A percentile compares a stretch with the other conserved stretches of the same genome.
These are phyloP conservation scores for Bufo gargarizans DNA, from an alignment of 2,113 vertebrate genomes.

Conservation along the genomic window DNA sequence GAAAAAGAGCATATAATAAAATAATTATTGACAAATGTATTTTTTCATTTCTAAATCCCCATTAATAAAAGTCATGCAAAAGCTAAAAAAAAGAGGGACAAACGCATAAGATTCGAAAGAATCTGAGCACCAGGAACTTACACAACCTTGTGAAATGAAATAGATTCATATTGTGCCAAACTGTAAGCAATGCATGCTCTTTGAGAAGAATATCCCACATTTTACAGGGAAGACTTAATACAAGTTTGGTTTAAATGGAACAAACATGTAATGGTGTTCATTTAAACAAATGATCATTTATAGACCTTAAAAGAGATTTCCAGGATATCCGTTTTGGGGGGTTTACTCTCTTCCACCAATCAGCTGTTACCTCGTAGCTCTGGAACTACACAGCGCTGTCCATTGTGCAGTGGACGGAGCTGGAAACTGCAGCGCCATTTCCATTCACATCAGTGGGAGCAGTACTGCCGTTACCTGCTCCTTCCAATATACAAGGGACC, in stretches of 20 bases:
- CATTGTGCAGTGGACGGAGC: too few species aligned
- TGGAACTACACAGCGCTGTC: too few species aligned
- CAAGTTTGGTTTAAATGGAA: background rate
- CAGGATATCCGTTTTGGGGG: too few species aligned
- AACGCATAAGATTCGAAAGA: background rate
- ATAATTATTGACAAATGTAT: constrained; percentile 10
- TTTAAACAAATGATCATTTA: too few species aligned
- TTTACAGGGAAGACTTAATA: constrained; percentile 17
- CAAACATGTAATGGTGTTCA: background rate
- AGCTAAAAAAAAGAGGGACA: background rate
- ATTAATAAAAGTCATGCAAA: background rate
- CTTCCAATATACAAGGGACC: too few species aligned
- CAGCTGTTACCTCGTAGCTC: too few species aligned
- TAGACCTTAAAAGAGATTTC: background rate
- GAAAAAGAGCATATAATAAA: background rate
- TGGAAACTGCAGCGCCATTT: too few species aligned
- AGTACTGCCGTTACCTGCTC: too few species aligned
- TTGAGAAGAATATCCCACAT: background rate
- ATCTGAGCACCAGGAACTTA: background rate
- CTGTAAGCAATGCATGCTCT: background rate
- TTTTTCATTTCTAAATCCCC: background rate
- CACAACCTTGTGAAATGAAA: background rate
- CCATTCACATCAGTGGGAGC: too few species aligned
- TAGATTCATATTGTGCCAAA: background rate
- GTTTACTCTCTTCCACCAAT: too few species aligned